These are phyloP conservation scores for Urocitellus parryii DNA, from an alignment of 2,113 vertebrate species.

Conservation along the genomic window DNA sequence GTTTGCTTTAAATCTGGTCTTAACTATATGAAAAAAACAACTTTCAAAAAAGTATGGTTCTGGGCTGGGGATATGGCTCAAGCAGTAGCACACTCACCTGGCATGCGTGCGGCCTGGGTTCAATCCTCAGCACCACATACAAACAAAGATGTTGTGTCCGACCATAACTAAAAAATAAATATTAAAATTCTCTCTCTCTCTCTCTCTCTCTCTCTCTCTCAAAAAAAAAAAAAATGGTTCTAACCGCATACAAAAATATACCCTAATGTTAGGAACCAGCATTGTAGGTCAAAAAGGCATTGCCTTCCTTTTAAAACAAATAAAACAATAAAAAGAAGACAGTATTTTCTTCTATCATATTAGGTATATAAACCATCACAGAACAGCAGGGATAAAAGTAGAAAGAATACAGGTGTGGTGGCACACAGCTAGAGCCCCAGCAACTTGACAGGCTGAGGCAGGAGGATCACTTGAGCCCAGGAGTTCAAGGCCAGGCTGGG, in stretches of 20 bases:
- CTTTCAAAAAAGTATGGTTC: not conserved
- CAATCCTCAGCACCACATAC: no score
- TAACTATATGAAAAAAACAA: not conserved
- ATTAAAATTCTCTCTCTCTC: no score
- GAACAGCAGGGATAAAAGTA: not conserved
- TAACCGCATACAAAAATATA: not conserved
- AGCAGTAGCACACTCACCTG: no score
- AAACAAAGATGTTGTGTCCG: no score
- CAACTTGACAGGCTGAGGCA: not conserved
- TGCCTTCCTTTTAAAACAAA: not conserved
- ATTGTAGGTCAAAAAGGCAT: not conserved
- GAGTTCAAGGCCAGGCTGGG: not conserved
- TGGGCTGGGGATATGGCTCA: no score
- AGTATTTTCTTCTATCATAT: not conserved
- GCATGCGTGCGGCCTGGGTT: no score
- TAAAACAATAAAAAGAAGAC: conserved; percentile 31
- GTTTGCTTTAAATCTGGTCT: conserved; percentile 2
- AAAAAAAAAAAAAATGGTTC: not conserved
- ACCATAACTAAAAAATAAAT: no score
- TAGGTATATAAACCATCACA: not conserved
- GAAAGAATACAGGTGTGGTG: not conserved
- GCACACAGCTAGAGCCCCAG: not conserved
- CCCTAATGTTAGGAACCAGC: conserved; percentile 32
- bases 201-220: no score
- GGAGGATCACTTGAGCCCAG: not conserved